Base-by-base conservation (phyloP, 2,888 invertebrate genomes). In the Conus canariensis region DNA sequence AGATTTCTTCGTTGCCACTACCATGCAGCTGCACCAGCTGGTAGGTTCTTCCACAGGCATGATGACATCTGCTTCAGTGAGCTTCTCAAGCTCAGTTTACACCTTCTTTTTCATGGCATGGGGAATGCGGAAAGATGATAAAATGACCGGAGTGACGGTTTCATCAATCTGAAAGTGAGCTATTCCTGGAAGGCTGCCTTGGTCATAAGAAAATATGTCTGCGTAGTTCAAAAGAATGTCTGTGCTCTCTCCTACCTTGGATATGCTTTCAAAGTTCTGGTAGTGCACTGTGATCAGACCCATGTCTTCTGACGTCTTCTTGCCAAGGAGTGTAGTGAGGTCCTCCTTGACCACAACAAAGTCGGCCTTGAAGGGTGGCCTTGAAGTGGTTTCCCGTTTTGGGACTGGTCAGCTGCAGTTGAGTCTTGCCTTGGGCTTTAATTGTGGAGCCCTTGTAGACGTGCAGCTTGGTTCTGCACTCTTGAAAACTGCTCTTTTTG, bases 391-490 rank as follows among this genome's bases (percentile, higher is more conserved):
- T 60, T 16, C 82, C 59, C 58, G 70, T 91, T 14, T 85, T 80
- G 19, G 92, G 92, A 85, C 92, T 59, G 88, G 10, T 92, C 67
- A 45, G 45, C 2, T 74, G 90, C 74, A 91, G 85, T 82, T 87
- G 90, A 45, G 83, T 45, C 80, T 92, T 90, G 10, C 92, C 92
- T 56, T 90, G 30, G 30, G 92, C 90, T 30, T 91, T 90, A 19
- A 89, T 82, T 19, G 74, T 77, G 19, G 90, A 30, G 45, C 90
- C 91, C 77, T 92, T 91, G 91, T 91, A 92, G 91, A 90, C 92
- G 59, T 67, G 85, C n/a, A 92, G 88, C 25, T 45, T 86, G 10
- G 77, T 89, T 25, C 83, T 89, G 30, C 30, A 85, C 25, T 86
- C 90, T 64, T 77, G 87, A 3, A 90, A 64, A 85, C 89, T 85